These are phyloP conservation scores for Esox masquinongy DNA, from an alignment of 2,797 vertebrate species.

Conservation along the genomic window DNA sequence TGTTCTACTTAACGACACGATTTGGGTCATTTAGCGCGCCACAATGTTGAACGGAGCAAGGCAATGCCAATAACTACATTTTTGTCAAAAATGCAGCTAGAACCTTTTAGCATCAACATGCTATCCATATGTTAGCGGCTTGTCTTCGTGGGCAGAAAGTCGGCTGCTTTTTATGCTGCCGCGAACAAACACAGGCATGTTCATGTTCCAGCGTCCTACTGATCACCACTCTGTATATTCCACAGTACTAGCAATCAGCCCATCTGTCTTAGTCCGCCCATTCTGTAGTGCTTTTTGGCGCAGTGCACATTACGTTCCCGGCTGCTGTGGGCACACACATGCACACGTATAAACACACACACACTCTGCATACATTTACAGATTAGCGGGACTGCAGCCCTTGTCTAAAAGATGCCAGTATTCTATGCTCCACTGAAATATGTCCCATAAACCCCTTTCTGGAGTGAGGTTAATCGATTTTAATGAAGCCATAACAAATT, in stretches of 20 bases:
- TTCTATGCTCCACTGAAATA: background rate
- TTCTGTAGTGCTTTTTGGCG: constrained; percentile 29
- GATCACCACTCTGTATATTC: constrained; percentile 20
- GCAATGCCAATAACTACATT: no score
- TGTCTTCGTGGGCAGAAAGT: background rate
- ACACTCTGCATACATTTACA: background rate
- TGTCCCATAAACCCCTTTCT: no score
- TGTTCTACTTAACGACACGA: background rate
- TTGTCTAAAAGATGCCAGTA: background rate
- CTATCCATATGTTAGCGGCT: background rate
- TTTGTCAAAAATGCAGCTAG: no score
- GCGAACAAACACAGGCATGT: constrained; percentile 17
- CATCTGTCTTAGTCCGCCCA: constrained; percentile 49
- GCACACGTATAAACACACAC: constrained; percentile 23
- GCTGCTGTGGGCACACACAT: constrained; percentile 26
- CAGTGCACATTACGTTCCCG: constrained; percentile 29
- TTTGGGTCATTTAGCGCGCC: no score
- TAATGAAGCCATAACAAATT: background rate
- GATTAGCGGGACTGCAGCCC: background rate
- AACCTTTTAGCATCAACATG: no score
- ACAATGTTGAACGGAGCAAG: no score
- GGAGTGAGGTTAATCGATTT: background rate
- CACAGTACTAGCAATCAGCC: constrained; percentile 43
- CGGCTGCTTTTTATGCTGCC: background rate
- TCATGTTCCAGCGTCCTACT: constrained; percentile 14